Conservation (phyloP, 2,797 vertebrate species). For the Cichlasoma orientale region DNA sequence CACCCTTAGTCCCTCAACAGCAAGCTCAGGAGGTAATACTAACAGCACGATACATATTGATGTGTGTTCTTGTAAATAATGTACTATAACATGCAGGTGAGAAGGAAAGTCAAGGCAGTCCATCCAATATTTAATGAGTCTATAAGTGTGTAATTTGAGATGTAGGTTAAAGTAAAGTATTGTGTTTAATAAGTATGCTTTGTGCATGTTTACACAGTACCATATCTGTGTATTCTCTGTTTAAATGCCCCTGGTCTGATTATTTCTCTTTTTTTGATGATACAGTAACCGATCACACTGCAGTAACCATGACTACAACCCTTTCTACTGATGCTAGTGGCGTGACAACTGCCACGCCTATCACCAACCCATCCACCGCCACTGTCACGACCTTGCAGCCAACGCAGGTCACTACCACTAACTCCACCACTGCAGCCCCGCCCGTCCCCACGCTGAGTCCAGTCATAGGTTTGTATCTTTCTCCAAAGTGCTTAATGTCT, state of each 20-base stretch:
- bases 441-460: conserved; percentile 8
- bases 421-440: conserved; percentile 7
- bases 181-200: background rate
- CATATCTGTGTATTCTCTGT: background rate
- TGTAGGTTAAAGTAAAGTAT: background rate
- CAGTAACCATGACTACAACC: background rate
- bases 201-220: background rate
- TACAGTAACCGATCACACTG: background rate
- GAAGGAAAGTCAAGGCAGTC: background rate
- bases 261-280: background rate
- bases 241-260: background rate
- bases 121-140: background rate
- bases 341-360: background rate
- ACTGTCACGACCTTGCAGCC: background rate
- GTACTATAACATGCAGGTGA: background rate
- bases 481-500: background rate
- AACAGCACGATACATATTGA: conserved; percentile 10
- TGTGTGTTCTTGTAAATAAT: conserved; percentile 26
- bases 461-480: conserved; percentile 49
- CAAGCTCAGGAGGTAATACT: conserved; percentile 65
- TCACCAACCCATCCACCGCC: background rate
- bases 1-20: conserved; percentile 54
- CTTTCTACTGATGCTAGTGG: background rate
- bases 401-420: background rate
- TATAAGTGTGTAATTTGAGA: background rate